These are phyloP conservation scores for Mus spretus DNA, from an alignment of 2,797 vertebrate genomes.

Conservation along the genomic window DNA sequence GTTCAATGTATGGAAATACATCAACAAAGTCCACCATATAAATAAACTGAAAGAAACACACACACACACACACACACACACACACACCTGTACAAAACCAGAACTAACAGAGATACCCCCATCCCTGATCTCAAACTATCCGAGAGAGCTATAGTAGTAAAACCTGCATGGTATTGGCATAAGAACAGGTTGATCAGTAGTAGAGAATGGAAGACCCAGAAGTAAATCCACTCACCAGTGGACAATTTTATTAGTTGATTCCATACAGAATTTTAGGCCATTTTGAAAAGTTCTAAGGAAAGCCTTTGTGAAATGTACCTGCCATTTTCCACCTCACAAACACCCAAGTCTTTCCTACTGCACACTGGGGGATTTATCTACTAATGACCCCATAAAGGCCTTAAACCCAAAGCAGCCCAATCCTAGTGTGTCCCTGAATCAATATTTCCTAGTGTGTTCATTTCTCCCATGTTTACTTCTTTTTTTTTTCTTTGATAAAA, in stretches of 20 bases:
- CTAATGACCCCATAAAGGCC: background rate
- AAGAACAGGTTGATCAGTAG: background rate
- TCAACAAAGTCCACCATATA: background rate
- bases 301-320: constrained; percentile 4
- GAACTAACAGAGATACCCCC: background rate
- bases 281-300: constrained; percentile 13
- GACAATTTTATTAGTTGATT: background rate
- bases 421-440: background rate
- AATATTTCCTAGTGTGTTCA: constrained; percentile 4
- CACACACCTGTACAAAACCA: background rate
- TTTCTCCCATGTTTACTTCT: constrained; percentile 48
- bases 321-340: constrained; percentile 26
- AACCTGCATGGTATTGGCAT: background rate
- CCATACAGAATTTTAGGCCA: background rate
- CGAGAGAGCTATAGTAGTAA: background rate
- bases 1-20: background rate
- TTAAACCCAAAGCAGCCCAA: background rate
- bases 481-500: constrained; percentile 25
- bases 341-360: constrained; percentile 6
- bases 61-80: background rate
- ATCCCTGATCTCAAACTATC: background rate
- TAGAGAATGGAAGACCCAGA: background rate
- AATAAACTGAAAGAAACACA: background rate
- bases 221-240: background rate
- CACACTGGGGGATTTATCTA: background rate